A percentile compares a stretch with the other conserved stretches of the same genome.
phyloP scores from a whole-genome alignment of 2,113 vertebrate species.

The Thunnus maccoyii region DNA sequence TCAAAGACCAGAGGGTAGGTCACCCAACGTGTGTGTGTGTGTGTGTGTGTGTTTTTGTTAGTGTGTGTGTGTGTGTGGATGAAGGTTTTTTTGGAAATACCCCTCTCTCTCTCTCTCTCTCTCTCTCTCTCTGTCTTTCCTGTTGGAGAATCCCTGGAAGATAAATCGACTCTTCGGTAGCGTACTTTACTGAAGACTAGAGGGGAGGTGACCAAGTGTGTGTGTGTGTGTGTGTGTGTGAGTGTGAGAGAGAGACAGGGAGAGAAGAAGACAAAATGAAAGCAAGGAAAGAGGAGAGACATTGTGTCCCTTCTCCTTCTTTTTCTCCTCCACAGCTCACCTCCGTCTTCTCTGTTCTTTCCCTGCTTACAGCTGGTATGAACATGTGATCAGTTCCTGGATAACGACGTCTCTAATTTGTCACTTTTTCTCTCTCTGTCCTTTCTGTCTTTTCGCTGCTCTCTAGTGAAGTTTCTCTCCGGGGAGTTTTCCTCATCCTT shows the following conservation, averaged over 20 bases:
- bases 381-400: too few species aligned
- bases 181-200: conserved; percentile 16
- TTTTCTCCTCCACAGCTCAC: too few species aligned
- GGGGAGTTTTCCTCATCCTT: background rate
- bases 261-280: too few species aligned
- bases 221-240: background rate
- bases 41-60: background rate
- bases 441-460: background rate
- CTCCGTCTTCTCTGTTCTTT: background rate
- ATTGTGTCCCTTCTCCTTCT: background rate
- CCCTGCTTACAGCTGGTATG: background rate
- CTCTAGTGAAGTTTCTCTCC: background rate
- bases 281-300: too few species aligned
- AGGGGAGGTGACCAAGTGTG: conserved; percentile 15
- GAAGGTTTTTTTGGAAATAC: conserved; percentile 2
- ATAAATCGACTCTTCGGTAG: conserved; percentile 5
- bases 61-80: background rate
- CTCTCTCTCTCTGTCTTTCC: background rate
- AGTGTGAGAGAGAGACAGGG: background rate
- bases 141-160: conserved; percentile 32
- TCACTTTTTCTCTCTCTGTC: background rate
- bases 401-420: too few species aligned
- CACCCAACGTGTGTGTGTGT: background rate
- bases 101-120: too few species aligned
- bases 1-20: conserved; percentile 72